Percentiles rank a stretch among this genome's conserved stretches.
phyloP scores from a whole-genome alignment of 2,888 invertebrate genomes.

The Myopa tessellatipennis region DNA sequence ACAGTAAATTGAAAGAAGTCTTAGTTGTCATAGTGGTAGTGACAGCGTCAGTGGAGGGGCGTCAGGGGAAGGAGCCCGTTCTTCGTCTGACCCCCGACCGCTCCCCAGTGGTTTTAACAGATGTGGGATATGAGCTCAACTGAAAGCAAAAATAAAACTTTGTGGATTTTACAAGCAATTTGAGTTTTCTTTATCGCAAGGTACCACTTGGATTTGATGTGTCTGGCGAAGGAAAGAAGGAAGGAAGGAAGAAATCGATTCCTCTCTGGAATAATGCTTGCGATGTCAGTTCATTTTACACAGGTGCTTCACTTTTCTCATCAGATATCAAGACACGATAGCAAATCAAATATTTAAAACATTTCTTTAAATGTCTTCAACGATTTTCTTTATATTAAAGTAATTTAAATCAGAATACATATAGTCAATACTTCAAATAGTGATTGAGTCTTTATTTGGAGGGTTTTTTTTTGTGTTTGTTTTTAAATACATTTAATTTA shows the following conservation, averaged over 20 bases:
- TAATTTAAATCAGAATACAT: too few relatives aligned
- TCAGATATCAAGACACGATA: too few relatives aligned
- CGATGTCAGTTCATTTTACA: neutral
- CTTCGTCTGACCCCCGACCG: too few relatives aligned
- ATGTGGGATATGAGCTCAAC: neutral
- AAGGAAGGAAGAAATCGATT: neutral
- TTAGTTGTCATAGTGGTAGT: constrained; percentile 5
- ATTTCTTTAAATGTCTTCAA: too few relatives aligned
- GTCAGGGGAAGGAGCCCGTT: neutral
- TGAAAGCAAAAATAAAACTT: constrained; percentile 11
- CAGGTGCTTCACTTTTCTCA: too few relatives aligned
- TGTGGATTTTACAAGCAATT: constrained; percentile 27
- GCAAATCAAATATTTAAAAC: too few relatives aligned
- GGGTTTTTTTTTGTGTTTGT: too few relatives aligned
- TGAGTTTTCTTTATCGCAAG: constrained; percentile 10
- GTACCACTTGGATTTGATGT: constrained; percentile 30
- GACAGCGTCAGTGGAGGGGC: neutral
- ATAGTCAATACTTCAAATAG: too few relatives aligned
- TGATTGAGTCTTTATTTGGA: too few relatives aligned
- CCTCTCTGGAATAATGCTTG: neutral
- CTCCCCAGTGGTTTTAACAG: neutral
- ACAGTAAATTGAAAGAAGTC: constrained; percentile 57
- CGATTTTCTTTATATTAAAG: too few relatives aligned
- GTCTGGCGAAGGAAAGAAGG: neutral
- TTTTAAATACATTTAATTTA: too few relatives aligned